phyloP scores from a whole-genome alignment of 2,113 vertebrate species.

The Lutjanus erythropterus region DNA sequence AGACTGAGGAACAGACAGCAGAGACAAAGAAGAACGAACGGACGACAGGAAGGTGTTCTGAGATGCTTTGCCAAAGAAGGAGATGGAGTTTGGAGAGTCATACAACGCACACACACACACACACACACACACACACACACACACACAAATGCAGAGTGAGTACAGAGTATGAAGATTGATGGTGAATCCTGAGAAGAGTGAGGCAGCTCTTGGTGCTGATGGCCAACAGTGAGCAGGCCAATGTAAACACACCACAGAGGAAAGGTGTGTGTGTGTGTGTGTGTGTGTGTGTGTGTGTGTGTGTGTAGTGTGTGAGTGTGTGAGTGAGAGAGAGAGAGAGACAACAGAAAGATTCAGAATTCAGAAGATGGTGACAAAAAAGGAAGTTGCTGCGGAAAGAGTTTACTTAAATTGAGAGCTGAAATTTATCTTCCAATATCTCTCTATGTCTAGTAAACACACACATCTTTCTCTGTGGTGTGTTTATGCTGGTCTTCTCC shows the following conservation, averaged over 20 bases:
- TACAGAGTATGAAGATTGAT: slow-evolving; percentile 19
- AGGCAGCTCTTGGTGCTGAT: slow-evolving; percentile 22
- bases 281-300: neutral
- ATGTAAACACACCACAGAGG: slow-evolving; percentile 36
- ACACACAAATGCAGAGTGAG: slow-evolving; percentile 12
- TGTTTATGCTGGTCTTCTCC: neutral
- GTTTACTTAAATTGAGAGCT: neutral
- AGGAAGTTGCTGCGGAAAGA: neutral
- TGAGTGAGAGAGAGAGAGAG: neutral
- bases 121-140: slow-evolving; percentile 26
- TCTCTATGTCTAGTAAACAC: neutral
- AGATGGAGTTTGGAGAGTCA: slow-evolving; percentile 43
- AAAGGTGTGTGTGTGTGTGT: neutral
- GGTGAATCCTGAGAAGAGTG: neutral
- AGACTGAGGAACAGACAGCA: slow-evolving; percentile 30
- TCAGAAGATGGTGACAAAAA: neutral
- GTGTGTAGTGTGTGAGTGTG: neutral
- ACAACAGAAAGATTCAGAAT: neutral
- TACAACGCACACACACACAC: slow-evolving; percentile 24
- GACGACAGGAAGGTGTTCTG: neutral
- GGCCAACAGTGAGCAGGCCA: slow-evolving; percentile 13
- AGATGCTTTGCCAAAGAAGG: slow-evolving; percentile 72
- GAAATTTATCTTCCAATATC: neutral
- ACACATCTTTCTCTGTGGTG: neutral
- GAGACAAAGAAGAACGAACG: slow-evolving; percentile 1